phyloP scores from a whole-genome alignment of 1,140 invertebrate genomes.

The Drosophila sturtevanti region DNA sequence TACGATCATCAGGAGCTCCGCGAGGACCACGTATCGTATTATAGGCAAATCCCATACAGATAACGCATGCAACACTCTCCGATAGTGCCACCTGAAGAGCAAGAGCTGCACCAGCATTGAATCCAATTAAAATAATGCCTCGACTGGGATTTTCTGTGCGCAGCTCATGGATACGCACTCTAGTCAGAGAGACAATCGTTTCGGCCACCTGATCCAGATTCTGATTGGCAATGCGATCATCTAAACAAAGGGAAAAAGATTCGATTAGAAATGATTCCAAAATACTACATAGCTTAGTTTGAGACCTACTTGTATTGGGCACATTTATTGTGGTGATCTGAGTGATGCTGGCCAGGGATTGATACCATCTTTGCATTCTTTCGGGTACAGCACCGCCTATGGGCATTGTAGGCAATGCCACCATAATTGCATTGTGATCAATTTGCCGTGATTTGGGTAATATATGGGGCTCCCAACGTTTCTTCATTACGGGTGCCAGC shows the following conservation, averaged over 20 bases:
- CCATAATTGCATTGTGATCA: constrained; percentile 88
- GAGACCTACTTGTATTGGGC: constrained; percentile 74
- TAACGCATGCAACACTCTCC: constrained; percentile 88
- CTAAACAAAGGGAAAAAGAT: constrained; percentile 13
- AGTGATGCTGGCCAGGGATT: constrained; percentile 87
- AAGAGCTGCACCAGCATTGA: constrained; percentile 89
- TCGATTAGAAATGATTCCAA: not conserved
- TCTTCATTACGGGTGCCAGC: constrained; percentile 87
- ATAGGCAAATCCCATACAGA: constrained; percentile 92
- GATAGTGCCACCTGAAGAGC: constrained; percentile 87
- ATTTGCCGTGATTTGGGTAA: constrained; percentile 85
- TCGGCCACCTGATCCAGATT: constrained; percentile 83
- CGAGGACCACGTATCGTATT: constrained; percentile 89
- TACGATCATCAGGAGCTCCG: constrained; percentile 90
- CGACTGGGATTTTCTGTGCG: constrained; percentile 87
- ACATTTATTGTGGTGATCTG: constrained; percentile 87
- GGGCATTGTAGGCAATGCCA: constrained; percentile 87
- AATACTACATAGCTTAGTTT: not conserved
- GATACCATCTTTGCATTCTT: constrained; percentile 88
- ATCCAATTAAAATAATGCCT: constrained; percentile 90
- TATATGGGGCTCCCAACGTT: constrained; percentile 89
- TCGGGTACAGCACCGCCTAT: constrained; percentile 83
- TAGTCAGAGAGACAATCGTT: constrained; percentile 87
- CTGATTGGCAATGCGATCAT: constrained; percentile 62
- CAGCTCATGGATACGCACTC: constrained; percentile 88